Base-by-base conservation (phyloP, 2,888 invertebrate species). In the Euzetes globulus region DNA sequence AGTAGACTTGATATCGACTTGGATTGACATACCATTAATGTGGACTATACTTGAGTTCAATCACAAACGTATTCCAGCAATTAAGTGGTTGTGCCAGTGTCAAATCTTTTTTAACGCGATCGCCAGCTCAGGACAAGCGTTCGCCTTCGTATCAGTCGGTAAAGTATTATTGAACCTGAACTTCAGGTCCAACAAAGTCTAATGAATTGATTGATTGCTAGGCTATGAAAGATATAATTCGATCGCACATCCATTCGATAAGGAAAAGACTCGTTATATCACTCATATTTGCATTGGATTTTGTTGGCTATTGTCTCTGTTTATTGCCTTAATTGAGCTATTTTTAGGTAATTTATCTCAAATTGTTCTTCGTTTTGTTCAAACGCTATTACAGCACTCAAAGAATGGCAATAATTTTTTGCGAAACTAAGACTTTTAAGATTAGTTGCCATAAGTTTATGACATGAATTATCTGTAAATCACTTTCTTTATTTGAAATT, bases 211-310 rank as follows among this genome's bases (percentile, higher is more conserved):
- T 27, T 15, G 11, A 33, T 33, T 22, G 11, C 17, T 4, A 60
- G 60, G 60, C 33, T 75, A 72, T 47, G 75, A 75, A 58, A 63
- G 75, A 27, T 75, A 75, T 47, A 72, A 75, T 17, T 65, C 75
- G 2, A 72, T 75, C 11, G 55, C 73, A 13, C 47, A 73, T 33
- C 75, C 75, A 9, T 75, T 75, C n/a, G 75, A 75, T 19, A 75
- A 72, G 15, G 72, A 73, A 71, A 68, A 65, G 45, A 60, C 37
- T 19, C 47, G 55, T 33, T n/a, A 58, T 50, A 58, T 72, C 3
- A 75, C 72, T 15, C 63, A 68, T 17, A 45, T 73, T 17, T 58
- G 27, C 17, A 72, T 75, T 17, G 41, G 50, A 22, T 45, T 29
- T 58, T 52, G 25, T 41, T 75, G 75, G 75, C 1, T 73, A 9